Evolutionary conservation across 2,888 invertebrate genomes (phyloP), one percentile per base, ranked within the genome.

Genomic region (Crepidodera aurea): DNA sequence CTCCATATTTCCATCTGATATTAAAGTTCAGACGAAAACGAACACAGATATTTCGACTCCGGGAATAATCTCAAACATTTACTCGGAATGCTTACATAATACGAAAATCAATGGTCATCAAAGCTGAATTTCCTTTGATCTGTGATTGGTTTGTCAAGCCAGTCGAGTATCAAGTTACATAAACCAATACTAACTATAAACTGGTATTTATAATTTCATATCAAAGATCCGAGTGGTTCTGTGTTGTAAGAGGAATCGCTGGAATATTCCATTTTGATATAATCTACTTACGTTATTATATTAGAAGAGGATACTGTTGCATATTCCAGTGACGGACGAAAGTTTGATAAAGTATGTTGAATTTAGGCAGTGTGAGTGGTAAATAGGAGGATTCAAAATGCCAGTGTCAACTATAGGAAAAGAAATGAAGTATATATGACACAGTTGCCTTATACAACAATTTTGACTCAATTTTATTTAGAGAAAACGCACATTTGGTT

Each of bases 161-260:
- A 42, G 37, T 22, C 39, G 48, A 37, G 39, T 50, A 57, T 50
- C 39, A 50, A 57, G 37, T 50, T 39, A 48, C 48, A 18, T 12
- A 27, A 57, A 57, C 57, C 46, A 15, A 57, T 34, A 37, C 27
- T 57, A 22, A 48, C 34, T 48, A 57, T 1, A 15, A 37, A 13
- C 48, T 48, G 48, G 56, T 27, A 57, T 57, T 57, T 48, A 57
- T 50, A 16, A 57, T 37, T 50, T 27, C 39, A 48, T 37, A 50
- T 57, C 57, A 57, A 57, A 57, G 48, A 37, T 34, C 13, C 42
- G 19, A 46, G 19, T 27, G 39, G 27, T 54, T 22, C 40, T 25
- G 22, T 54, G 42, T 44, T 54, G 48, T 44, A 37, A 50, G 48
- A 39, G 48, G 15, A 34, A 13, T 25, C 25, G 39, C 53, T 37